Evolutionary conservation across 2,113 vertebrate genomes (phyloP).

Genomic region (Anas platyrhynchos): DNA sequence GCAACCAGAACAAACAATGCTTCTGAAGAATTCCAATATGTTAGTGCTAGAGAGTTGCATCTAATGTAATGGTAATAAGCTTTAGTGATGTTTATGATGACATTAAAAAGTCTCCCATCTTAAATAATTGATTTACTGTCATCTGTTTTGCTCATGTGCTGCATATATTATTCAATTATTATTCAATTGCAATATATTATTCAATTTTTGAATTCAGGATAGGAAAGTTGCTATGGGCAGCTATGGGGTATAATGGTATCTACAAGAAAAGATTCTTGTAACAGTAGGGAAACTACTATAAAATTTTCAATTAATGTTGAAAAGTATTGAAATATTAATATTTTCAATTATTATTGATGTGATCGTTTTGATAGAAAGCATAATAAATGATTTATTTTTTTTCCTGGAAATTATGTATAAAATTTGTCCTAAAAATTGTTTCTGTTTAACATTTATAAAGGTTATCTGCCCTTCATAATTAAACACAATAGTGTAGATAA

Average conservation of each 20-base stretch:
- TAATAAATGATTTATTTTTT: neutral
- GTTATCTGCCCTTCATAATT: neutral
- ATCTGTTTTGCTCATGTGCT: neutral
- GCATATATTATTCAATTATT: neutral
- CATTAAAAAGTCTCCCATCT: neutral
- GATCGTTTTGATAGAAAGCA: neutral
- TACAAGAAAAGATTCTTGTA: neutral
- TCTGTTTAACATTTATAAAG: neutral
- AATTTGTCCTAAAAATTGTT: neutral
- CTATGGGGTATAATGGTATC: neutral
- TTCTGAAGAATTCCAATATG: neutral
- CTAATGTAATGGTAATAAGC: neutral
- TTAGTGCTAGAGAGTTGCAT: neutral
- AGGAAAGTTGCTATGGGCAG: neutral
- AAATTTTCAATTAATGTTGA: neutral
- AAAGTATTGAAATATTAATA: neutral
- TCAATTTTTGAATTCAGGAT: neutral
- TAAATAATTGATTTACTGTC: neutral
- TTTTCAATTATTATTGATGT: neutral
- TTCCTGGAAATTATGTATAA: neutral
- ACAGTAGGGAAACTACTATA: neutral
- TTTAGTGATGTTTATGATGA: neutral
- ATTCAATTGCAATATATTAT: neutral
- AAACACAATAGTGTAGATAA: neutral
- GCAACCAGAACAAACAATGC: neutral